Base-by-base conservation (phyloP, 1,140 invertebrate species). In the Laupala kohalensis region DNA sequence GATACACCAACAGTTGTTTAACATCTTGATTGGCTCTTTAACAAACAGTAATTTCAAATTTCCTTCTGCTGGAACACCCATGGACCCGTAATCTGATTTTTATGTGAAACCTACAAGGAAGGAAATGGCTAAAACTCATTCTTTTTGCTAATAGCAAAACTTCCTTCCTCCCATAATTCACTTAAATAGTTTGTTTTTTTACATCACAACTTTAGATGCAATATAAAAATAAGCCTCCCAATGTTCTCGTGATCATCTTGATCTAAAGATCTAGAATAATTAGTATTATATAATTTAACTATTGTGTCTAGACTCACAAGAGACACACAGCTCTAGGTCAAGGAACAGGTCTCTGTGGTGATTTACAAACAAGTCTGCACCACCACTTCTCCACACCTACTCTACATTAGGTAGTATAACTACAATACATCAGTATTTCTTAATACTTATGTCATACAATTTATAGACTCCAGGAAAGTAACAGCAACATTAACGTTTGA, bases 391-490 rank as follows among this genome's bases (percentile, higher is more conserved):
- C 29, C 64, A 63, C 29, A 66, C 25, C 29, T 67, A 66, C 27
- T 27, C n/a, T 67, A 66, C 23, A 53, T n/a, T 13, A 26, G 25
- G 12, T 13, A 9, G 15, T 69, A 24, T 6, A n/a, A 30, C 37
- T 53, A 53, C 37, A 19, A 25, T 29, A 67, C 64, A 53, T 37
- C 25, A 53, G 19, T 25, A 70, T 70, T 24, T 53, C 25, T 62
- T 68, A 72, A 30, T 68, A 72, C 28, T 72, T n/a, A 67, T 12
- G 25, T 67, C 29, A 29, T 25, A 70, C 25, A 67, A 25, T 23
- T 72, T 25, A 73, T 71, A 73, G 68, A 73, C 64, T 73, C 66
- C 68, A 73, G 72, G 69, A 73, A 73, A 70, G 71, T 64, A 73
- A 73, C 72, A 73, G 69, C 69, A 73, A 73, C 72, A 73, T 70